These are phyloP conservation scores for Athalia rosae DNA, from an alignment of 2,888 invertebrate genomes.

Conservation along the genomic window DNA sequence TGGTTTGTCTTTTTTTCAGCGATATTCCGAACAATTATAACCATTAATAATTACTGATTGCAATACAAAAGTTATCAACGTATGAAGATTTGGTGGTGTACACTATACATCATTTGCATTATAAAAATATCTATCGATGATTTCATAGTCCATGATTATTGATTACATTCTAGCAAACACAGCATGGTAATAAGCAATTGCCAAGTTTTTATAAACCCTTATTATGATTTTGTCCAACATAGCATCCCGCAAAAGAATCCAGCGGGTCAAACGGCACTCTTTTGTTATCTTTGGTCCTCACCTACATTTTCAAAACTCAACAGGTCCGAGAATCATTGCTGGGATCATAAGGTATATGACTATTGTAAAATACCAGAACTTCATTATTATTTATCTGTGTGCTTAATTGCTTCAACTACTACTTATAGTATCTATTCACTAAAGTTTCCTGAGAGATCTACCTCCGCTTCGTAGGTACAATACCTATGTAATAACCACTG, in stretches of 20 bases:
- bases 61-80: conserved; percentile 15
- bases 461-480: conserved; percentile 23
- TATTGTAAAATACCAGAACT: conserved; percentile 11
- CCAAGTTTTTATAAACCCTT: conserved; percentile 19
- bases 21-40: conserved; percentile 9
- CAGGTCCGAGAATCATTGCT: not conserved
- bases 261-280: too few species aligned
- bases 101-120: conserved; percentile 26
- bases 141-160: conserved; percentile 32
- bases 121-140: conserved; percentile 35
- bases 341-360: conserved; percentile 22
- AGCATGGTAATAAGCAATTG: conserved; percentile 7
- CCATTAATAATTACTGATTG: conserved; percentile 17
- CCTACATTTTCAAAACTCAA: not conserved
- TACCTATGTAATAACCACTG: not conserved
- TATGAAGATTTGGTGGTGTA: not conserved
- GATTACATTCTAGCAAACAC: conserved; percentile 1
- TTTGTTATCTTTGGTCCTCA: not conserved
- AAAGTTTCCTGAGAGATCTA: conserved; percentile 37
- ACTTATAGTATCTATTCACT: not conserved
- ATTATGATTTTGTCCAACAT: not conserved
- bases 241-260: too few species aligned
- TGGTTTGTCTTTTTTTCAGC: conserved; percentile 41
- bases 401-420: conserved; percentile 8
- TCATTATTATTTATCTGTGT: conserved; percentile 2